Evolutionary conservation across 2,888 invertebrate genomes (phyloP).

Genomic region (Pterostichus madidus): DNA sequence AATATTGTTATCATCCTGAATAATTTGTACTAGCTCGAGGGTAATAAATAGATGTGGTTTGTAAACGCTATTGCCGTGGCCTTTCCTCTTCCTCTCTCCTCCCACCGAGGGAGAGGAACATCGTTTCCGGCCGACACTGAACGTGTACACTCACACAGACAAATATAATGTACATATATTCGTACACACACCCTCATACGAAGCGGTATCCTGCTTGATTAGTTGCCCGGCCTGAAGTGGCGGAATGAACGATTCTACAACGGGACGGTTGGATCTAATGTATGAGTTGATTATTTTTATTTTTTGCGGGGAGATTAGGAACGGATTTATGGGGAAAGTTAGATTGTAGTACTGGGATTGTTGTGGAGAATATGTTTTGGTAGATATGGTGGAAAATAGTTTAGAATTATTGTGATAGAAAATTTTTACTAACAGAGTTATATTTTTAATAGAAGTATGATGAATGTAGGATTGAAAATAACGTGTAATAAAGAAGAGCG

Average conservation of each 20-base stretch:
- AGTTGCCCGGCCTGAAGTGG: no score
- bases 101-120: not conserved
- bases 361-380: no score
- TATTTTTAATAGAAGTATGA: no score
- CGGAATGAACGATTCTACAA: no score
- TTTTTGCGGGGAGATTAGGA: no score
- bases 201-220: not conserved
- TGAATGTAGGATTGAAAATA: no score
- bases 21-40: constrained; percentile 60
- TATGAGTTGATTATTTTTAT: no score
- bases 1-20: constrained; percentile 63
- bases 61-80: constrained; percentile 45
- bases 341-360: no score
- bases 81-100: constrained; percentile 4
- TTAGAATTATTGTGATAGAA: not conserved
- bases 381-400: not conserved
- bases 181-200: not conserved
- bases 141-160: constrained; percentile 19
- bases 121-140: constrained; percentile 8
- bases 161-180: not conserved
- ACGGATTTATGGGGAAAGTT: no score
- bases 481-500: no score
- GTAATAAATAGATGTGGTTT: constrained; percentile 62
- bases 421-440: no score
- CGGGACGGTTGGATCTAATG: no score